A percentile compares a stretch with the other conserved stretches of the same genome.
Evolutionary conservation across 2,797 vertebrate species (phyloP).

Genomic region (Cossypha heuglini): DNA sequence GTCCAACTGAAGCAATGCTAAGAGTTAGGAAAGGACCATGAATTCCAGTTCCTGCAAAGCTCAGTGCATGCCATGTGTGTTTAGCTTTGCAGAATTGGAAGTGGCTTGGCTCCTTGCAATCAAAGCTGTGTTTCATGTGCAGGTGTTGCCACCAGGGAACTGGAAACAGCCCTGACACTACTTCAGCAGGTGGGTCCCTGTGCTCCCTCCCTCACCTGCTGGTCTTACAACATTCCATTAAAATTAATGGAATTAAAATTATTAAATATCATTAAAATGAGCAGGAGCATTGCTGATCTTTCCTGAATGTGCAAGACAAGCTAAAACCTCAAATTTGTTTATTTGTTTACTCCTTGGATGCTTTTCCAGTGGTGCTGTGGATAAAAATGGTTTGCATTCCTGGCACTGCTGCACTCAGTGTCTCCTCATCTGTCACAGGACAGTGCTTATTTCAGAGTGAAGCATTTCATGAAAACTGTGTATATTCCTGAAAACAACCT

Average conservation of each 20-base stretch:
- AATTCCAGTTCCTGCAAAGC: neutral
- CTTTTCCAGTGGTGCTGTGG: neutral
- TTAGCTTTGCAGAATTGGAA: neutral
- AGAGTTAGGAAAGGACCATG: neutral
- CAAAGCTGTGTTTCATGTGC: neutral
- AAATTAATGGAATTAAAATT: no score
- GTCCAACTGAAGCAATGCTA: neutral
- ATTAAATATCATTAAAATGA: neutral
- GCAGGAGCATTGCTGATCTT: neutral
- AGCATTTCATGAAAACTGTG: neutral
- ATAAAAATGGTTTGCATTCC: neutral
- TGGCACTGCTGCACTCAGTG: neutral
- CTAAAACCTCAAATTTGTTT: neutral
- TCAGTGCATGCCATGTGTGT: fast-evolving
- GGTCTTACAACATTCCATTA: neutral
- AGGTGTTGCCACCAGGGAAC: neutral
- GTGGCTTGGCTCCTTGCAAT: neutral
- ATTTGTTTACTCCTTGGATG: neutral
- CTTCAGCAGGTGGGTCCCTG: neutral
- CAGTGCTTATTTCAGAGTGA: neutral
- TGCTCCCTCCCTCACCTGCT: neutral
- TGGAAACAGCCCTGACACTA: neutral
- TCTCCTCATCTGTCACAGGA: neutral
- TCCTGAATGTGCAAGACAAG: neutral
- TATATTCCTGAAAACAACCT: neutral